These are phyloP conservation scores for Halichoeres trimaculatus DNA, from an alignment of 2,113 vertebrate species.

Conservation along the genomic window DNA sequence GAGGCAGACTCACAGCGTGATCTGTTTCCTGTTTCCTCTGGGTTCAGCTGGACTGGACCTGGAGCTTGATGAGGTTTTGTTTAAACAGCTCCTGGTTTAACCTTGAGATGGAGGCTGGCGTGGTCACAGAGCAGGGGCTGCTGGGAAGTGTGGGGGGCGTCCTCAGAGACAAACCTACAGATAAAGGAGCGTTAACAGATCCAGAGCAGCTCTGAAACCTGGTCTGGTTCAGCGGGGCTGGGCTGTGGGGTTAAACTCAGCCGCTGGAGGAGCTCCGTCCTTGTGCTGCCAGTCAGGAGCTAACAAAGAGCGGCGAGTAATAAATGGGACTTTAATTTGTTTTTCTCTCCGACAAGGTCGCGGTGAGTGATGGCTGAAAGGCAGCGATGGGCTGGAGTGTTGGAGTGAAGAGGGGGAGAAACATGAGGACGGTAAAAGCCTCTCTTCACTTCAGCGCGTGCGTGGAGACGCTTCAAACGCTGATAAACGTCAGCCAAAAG, in stretches of 20 bases:
- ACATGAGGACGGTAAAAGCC: neutral
- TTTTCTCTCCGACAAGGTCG: constrained; percentile 73
- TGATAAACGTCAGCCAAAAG: neutral
- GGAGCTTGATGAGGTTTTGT: too few relatives aligned
- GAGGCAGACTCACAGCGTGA: too few relatives aligned
- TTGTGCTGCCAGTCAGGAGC: constrained; percentile 67
- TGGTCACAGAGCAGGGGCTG: too few relatives aligned
- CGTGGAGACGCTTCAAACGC: neutral
- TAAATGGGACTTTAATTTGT: constrained; percentile 78
- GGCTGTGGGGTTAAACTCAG: constrained; percentile 25
- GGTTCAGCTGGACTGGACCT: too few relatives aligned
- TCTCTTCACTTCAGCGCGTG: neutral
- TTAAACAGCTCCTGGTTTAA: neutral
- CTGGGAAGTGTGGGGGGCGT: too few relatives aligned
- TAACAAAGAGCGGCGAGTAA: constrained; percentile 71
- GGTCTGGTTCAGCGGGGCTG: neutral
- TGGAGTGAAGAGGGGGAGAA: neutral
- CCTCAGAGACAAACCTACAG: neutral
- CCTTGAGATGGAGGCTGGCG: neutral
- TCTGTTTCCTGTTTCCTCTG: too few relatives aligned
- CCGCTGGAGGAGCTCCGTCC: constrained; percentile 47
- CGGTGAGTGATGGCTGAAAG: constrained; percentile 63
- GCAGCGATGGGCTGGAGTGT: neutral
- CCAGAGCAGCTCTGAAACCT: neutral
- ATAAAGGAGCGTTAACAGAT: constrained; percentile 10